These are phyloP conservation scores for Channallabes apus DNA, from an alignment of 2,797 vertebrate species.

Conservation along the genomic window DNA sequence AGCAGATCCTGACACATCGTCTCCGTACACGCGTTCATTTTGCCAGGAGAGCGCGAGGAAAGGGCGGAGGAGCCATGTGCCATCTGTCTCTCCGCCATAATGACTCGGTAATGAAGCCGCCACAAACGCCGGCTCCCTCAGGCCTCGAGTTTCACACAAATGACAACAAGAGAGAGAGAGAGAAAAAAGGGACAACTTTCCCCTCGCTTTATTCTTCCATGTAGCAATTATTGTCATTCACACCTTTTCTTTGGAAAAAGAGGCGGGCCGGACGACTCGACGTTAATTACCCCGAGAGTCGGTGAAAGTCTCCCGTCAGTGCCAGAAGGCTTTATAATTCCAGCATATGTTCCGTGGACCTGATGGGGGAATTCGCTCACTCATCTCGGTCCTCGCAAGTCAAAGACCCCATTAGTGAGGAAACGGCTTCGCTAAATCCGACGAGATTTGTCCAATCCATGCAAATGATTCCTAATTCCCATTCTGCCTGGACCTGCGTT, in stretches of 20 bases:
- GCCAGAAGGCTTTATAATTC: constrained; percentile 68
- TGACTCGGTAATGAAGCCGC: constrained; percentile 73
- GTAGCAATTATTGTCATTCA: constrained; percentile 74
- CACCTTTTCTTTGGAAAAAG: constrained; percentile 53
- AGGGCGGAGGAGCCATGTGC: constrained; percentile 63
- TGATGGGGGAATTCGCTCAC: constrained; percentile 64
- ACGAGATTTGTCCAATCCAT: constrained; percentile 68
- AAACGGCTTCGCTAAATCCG: constrained; percentile 70
- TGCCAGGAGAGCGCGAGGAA: constrained; percentile 63
- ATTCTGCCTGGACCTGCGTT: constrained; percentile 49
- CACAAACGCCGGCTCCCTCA: constrained; percentile 56
- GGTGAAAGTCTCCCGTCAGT: constrained; percentile 62
- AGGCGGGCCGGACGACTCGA: constrained; percentile 66
- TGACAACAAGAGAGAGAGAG: constrained; percentile 13
- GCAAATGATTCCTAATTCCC: constrained; percentile 66
- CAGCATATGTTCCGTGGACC: constrained; percentile 71
- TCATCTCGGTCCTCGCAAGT: constrained; percentile 73
- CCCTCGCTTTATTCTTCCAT: constrained; percentile 64
- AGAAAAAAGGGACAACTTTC: constrained; percentile 66
- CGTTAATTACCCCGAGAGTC: constrained; percentile 74
- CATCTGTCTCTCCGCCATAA: constrained; percentile 74
- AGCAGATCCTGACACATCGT: constrained; percentile 70
- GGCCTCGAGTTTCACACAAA: constrained; percentile 48
- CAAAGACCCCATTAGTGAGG: constrained; percentile 72
- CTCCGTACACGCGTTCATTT: constrained; percentile 68